Percentiles rank a stretch among this genome's conserved stretches.
Conservation (phyloP, 1,140 invertebrate genomes). For the Drosophila nasuta region DNA sequence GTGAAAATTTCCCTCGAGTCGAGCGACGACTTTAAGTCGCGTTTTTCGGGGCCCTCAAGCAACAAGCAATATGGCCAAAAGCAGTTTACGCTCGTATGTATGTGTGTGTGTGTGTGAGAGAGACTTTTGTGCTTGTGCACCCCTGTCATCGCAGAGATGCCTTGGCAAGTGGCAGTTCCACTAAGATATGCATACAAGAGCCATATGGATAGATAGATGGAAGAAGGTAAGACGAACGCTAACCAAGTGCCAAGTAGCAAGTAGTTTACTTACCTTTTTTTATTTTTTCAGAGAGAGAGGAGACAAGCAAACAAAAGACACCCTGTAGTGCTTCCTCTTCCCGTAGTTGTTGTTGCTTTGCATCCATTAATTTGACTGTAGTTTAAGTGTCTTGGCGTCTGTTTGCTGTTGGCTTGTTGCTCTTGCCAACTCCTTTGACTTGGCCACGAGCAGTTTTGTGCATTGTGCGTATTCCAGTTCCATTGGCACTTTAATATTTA, state of each 20-base stretch:
- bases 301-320: constrained; percentile 17
- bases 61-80: constrained; percentile 15
- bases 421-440: constrained; percentile 3
- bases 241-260: constrained; percentile 28
- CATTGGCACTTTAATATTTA: constrained; percentile 81
- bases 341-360: not conserved
- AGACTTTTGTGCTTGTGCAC: too few relatives aligned
- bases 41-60: not conserved
- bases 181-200: constrained; percentile 52
- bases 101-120: not conserved
- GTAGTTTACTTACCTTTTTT: constrained; percentile 12
- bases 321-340: not conserved
- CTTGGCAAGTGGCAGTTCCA: not conserved
- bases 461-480: constrained; percentile 57
- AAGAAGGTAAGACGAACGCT: constrained; percentile 23
- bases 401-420: constrained; percentile 3
- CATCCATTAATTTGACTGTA: constrained; percentile 30
- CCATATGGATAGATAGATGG: constrained; percentile 36
- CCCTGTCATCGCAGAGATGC: too few relatives aligned
- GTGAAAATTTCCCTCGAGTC: constrained; percentile 49
- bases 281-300: not conserved
- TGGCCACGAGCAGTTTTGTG: constrained; percentile 11
- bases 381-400: constrained; percentile 4
- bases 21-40: constrained; percentile 25
- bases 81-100: not conserved